A percentile compares a stretch with the other conserved stretches of the same genome.
These are phyloP conservation scores for Erythrolamprus reginae DNA, from an alignment of 2,113 vertebrate genomes.

Conservation along the genomic window DNA sequence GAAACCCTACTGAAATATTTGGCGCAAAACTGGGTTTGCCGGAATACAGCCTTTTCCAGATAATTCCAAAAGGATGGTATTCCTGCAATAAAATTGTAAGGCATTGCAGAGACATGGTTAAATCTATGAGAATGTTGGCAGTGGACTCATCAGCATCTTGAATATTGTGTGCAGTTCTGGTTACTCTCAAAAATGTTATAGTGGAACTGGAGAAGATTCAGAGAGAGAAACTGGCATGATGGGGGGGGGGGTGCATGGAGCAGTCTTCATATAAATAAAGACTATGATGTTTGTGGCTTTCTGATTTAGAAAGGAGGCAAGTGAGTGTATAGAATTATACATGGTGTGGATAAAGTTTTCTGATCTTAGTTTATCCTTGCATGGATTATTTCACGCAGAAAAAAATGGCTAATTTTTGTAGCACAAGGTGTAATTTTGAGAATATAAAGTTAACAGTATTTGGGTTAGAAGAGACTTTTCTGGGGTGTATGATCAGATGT, in stretches of 20 bases:
- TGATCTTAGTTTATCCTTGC: too few species aligned
- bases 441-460: too few species aligned
- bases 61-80: background rate
- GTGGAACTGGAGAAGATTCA: background rate
- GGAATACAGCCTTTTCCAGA: background rate
- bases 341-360: background rate
- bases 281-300: background rate
- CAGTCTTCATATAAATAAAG: background rate
- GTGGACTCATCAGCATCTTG: background rate
- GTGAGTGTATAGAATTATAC: background rate
- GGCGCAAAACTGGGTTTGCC: background rate
- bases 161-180: background rate
- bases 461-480: too few species aligned
- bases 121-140: background rate
- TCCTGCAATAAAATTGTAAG: background rate
- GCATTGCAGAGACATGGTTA: background rate
- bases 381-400: too few species aligned
- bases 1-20: background rate
- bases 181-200: background rate
- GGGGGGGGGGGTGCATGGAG: background rate
- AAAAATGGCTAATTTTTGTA: too few species aligned
- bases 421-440: too few species aligned
- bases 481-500: too few species aligned
- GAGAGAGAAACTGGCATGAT: background rate
- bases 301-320: background rate